phyloP scores from a whole-genome alignment of 2,797 vertebrate species.

The Gorsachius magnificus region DNA sequence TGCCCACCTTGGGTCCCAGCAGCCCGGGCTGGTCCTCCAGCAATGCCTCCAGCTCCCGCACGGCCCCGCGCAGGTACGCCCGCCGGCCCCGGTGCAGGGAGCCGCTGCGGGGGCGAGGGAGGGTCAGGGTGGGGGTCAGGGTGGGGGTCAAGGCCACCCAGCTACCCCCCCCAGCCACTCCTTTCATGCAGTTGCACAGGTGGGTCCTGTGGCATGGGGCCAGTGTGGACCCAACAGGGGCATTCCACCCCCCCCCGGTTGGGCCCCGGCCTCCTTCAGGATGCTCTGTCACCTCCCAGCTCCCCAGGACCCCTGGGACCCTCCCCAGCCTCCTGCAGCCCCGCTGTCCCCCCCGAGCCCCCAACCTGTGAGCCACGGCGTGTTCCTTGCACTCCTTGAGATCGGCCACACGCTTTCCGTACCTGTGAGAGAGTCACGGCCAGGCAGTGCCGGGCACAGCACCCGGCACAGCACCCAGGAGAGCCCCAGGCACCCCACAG shows the following conservation, averaged over 20 bases:
- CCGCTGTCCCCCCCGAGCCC: neutral
- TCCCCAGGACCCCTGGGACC: neutral
- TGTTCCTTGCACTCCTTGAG: slow-evolving; percentile 90
- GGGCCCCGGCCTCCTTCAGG: no score
- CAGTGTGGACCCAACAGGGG: rapidly evolving
- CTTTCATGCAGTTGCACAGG: neutral
- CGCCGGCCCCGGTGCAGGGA: slow-evolving; percentile 87
- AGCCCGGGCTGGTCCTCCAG: slow-evolving; percentile 91
- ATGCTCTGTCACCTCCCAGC: no score
- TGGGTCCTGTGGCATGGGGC: neutral
- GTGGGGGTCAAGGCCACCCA: neutral
- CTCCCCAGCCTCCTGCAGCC: neutral
- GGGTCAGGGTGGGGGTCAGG: neutral
- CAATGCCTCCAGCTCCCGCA: slow-evolving; percentile 86
- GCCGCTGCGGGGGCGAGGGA: slow-evolving; percentile 77
- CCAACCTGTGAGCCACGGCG: slow-evolving; percentile 81
- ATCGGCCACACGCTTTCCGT: slow-evolving; percentile 86
- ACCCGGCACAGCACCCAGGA: neutral
- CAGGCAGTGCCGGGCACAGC: neutral
- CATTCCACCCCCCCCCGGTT: no score
- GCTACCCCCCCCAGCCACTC: no score
- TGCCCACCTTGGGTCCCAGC: slow-evolving; percentile 89
- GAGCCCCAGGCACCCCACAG: no score
- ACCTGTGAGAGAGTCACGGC: slow-evolving; percentile 71
- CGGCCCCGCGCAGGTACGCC: slow-evolving; percentile 80